phyloP scores from a whole-genome alignment of 2,113 vertebrate genomes.

The Maccullochella peelii region DNA sequence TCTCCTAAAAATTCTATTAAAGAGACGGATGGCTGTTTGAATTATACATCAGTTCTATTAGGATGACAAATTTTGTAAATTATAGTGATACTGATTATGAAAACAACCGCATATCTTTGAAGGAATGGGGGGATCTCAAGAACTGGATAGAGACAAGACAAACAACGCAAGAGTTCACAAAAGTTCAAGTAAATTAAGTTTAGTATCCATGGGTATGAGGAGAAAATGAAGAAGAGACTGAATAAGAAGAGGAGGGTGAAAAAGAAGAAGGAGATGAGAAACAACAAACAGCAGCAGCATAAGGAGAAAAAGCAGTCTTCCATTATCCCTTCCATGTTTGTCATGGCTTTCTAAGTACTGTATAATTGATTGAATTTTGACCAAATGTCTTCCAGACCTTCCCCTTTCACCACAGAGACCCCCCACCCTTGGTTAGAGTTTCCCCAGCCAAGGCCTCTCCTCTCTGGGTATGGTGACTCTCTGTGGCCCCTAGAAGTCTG shows the following conservation, averaged over 20 bases:
- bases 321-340: conserved; percentile 48
- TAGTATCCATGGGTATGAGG: neutral
- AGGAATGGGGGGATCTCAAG: conserved; percentile 4
- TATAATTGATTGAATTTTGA: conserved; percentile 69
- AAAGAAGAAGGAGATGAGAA: neutral
- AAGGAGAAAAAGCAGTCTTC: conserved; percentile 7
- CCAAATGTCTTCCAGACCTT: conserved; percentile 71
- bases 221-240: neutral
- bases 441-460: conserved; percentile 51
- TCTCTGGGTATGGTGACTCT: conserved; percentile 55
- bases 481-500: conserved; percentile 62
- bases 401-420: conserved; percentile 54
- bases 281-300: conserved; percentile 9
- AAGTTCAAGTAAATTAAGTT: conserved; percentile 6
- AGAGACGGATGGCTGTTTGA: conserved; percentile 73
- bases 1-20: conserved; percentile 88
- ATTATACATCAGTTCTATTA: conserved; percentile 77
- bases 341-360: conserved; percentile 52
- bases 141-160: conserved; percentile 15
- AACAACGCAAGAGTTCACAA: conserved; percentile 21
- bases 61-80: conserved; percentile 70
- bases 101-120: conserved; percentile 43
- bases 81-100: conserved; percentile 58
- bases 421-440: conserved; percentile 35
- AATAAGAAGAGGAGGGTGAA: neutral